Evolutionary conservation across 1,140 invertebrate genomes (phyloP).

Genomic region (Drosophila lacteicornis): DNA sequence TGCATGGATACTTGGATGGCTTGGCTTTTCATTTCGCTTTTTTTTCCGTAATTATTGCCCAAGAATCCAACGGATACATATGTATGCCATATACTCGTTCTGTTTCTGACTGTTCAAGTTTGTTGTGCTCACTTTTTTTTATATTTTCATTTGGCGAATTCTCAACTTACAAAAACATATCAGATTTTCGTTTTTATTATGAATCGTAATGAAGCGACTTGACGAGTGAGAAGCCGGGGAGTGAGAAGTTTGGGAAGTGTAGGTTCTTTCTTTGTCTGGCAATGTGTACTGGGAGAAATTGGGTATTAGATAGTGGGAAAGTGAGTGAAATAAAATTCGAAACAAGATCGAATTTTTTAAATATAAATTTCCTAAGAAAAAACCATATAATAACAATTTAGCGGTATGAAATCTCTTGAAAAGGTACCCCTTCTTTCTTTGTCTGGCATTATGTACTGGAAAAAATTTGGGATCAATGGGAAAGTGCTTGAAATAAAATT

Average conservation of each 20-base stretch:
- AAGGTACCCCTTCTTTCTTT: too few relatives aligned
- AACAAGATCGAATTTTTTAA: too few relatives aligned
- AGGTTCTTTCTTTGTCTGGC: conserved; percentile 35
- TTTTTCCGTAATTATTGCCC: conserved; percentile 69
- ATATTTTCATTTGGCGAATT: conserved; percentile 65
- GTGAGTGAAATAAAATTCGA: too few relatives aligned
- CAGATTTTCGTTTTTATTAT: conserved; percentile 79
- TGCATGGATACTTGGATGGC: conserved; percentile 19
- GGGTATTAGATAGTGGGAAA: too few relatives aligned
- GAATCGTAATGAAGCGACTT: conserved; percentile 72
- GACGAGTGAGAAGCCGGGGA: conserved; percentile 24
- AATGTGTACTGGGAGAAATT: conserved; percentile 8
- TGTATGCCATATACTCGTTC: conserved; percentile 50
- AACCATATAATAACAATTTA: too few relatives aligned
- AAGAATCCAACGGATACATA: conserved; percentile 71
- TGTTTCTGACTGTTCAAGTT: conserved; percentile 36
- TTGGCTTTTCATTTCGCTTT: conserved; percentile 28
- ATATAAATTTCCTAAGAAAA: too few relatives aligned
- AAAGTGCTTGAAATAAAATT: too few relatives aligned
- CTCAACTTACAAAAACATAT: conserved; percentile 83
- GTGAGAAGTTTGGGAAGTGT: conserved; percentile 22
- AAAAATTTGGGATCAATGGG: too few relatives aligned
- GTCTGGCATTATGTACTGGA: too few relatives aligned
- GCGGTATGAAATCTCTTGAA: too few relatives aligned
- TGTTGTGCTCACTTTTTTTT: conserved; percentile 9